These are phyloP conservation scores for Zaprionus davidi DNA, from an alignment of 1,140 invertebrate genomes.

Conservation along the genomic window DNA sequence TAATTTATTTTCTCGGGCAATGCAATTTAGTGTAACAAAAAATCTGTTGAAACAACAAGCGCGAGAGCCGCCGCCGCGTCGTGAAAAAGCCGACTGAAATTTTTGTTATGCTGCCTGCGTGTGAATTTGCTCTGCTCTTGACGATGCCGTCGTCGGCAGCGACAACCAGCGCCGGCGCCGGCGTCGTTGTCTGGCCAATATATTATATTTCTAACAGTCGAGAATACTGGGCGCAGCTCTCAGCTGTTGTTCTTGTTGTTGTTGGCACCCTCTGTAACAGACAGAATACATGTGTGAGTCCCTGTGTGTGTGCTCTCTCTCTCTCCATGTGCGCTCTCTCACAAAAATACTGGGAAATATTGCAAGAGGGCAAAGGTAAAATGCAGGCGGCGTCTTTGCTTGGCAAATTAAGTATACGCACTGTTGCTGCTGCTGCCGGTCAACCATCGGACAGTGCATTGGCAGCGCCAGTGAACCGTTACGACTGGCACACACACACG, in stretches of 20 bases:
- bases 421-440: conserved; percentile 45
- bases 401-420: conserved; percentile 65
- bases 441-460: conserved; percentile 14
- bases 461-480: conserved; percentile 15
- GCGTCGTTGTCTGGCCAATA: conserved; percentile 58
- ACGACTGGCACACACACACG: background rate
- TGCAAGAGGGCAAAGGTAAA: conserved; percentile 14
- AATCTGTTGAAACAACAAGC: conserved; percentile 61
- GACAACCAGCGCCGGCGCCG: conserved; percentile 55
- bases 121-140: conserved; percentile 63
- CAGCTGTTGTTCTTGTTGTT: conserved; percentile 48
- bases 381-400: conserved; percentile 49
- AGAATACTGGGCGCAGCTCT: conserved; percentile 71
- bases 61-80: conserved; percentile 52
- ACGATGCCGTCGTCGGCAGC: conserved; percentile 26
- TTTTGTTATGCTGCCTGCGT: conserved; percentile 73
- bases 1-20: conserved; percentile 28
- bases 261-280: conserved; percentile 24
- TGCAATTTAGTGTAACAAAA: conserved; percentile 31
- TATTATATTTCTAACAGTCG: conserved; percentile 47
- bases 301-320: background rate
- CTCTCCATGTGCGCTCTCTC: background rate
- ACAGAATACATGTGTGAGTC: background rate
- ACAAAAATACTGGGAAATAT: conserved; percentile 60
- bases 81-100: conserved; percentile 79